phyloP scores from a whole-genome alignment of 2,113 vertebrate genomes.

The Chaetops frenatus region DNA sequence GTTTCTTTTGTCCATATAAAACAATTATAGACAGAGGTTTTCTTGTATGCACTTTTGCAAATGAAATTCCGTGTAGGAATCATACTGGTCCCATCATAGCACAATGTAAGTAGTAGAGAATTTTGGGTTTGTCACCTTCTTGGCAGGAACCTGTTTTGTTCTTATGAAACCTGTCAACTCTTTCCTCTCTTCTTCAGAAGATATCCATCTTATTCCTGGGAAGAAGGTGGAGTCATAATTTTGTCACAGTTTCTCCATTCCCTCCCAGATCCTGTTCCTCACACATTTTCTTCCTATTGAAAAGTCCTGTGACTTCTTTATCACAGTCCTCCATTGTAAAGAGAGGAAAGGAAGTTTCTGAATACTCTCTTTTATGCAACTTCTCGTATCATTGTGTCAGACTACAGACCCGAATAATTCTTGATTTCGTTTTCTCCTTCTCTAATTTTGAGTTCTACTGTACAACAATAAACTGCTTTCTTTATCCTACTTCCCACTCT shows the following conservation, averaged over 20 bases:
- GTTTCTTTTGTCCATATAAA: neutral
- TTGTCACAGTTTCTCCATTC: neutral
- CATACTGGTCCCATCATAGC: neutral
- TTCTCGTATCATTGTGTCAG: neutral
- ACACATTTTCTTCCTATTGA: neutral
- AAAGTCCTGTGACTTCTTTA: neutral
- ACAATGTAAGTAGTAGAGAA: neutral
- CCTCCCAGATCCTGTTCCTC: neutral
- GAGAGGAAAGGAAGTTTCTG: neutral
- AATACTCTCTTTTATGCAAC: neutral
- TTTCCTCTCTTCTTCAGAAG: neutral
- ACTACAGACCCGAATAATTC: neutral
- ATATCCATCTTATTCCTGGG: neutral
- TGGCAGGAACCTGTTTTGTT: neutral
- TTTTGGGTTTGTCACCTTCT: neutral
- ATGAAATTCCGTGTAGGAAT: neutral
- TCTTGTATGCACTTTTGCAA: neutral
- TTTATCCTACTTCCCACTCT: neutral
- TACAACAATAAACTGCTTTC: neutral
- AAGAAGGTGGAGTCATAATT: neutral
- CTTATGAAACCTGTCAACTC: neutral
- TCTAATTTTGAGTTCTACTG: neutral
- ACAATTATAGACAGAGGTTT: neutral
- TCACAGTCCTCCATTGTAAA: neutral
- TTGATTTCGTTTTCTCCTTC: neutral